phyloP scores from a whole-genome alignment of 2,888 invertebrate species.

The Schizotus pectinicornis region DNA sequence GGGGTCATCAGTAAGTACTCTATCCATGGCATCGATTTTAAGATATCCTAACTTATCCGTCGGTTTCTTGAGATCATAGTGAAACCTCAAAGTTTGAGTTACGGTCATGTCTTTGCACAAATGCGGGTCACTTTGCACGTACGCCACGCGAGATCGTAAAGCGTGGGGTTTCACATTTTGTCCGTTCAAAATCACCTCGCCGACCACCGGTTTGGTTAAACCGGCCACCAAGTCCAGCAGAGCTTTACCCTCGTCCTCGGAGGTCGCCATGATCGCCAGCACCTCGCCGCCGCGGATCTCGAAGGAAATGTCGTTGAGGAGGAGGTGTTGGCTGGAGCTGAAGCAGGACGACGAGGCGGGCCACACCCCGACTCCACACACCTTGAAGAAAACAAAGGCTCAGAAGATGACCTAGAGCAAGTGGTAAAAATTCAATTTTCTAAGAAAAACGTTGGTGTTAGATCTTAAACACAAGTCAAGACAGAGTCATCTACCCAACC shows the following conservation, averaged over 20 bases:
- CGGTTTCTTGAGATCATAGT: constrained; percentile 75
- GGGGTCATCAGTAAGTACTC: constrained; percentile 60
- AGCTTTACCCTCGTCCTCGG: constrained; percentile 84
- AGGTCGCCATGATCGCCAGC: constrained; percentile 88
- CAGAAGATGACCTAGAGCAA: too few species aligned
- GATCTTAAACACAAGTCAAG: too few species aligned
- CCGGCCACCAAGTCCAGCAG: constrained; percentile 88
- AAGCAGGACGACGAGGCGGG: constrained; percentile 41
- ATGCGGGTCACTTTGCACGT: constrained; percentile 76
- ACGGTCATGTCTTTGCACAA: constrained; percentile 88
- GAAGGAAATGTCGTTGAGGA: constrained; percentile 74
- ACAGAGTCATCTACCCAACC: too few species aligned
- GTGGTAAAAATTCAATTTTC: too few species aligned
- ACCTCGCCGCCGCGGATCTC: constrained; percentile 92
- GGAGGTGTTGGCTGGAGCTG: constrained; percentile 50
- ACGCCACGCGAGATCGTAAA: constrained; percentile 75
- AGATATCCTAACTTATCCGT: constrained; percentile 66
- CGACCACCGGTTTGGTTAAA: constrained; percentile 64
- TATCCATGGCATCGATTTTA: constrained; percentile 76
- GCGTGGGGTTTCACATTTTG: constrained; percentile 76
- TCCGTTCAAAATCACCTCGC: constrained; percentile 87
- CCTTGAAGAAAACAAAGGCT: constrained; percentile 38
- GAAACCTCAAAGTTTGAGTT: constrained; percentile 86
- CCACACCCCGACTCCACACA: constrained; percentile 45
- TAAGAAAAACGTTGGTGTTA: too few species aligned